phyloP scores from a whole-genome alignment of 2,113 vertebrate species.

The Campylorhamphus procurvoides region DNA sequence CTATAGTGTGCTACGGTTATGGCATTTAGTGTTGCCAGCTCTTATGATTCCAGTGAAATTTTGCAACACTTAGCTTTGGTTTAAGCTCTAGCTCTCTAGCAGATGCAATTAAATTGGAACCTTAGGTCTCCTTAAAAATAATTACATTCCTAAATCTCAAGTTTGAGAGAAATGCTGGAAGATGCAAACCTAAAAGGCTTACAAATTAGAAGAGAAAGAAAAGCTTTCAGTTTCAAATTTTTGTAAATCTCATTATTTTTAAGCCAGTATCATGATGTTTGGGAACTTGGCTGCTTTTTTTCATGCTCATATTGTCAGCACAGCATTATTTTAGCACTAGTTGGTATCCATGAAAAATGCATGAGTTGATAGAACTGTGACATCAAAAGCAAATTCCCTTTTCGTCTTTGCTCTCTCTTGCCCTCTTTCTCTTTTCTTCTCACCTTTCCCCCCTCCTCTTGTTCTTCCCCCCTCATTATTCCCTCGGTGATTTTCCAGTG shows the following conservation, averaged over 20 bases:
- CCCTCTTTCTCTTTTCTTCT: slow-evolving; percentile 56
- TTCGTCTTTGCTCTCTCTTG: slow-evolving; percentile 48
- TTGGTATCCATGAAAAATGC: slow-evolving; percentile 66
- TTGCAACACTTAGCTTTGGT: slow-evolving; percentile 18
- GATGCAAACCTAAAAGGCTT: neutral
- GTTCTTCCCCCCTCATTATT: slow-evolving; percentile 61
- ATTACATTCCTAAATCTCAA: neutral
- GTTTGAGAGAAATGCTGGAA: neutral
- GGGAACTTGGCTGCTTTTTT: neutral
- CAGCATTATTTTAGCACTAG: slow-evolving; percentile 47
- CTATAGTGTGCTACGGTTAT: neutral
- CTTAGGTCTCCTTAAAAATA: neutral
- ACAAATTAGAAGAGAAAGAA: neutral
- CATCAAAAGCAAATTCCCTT: slow-evolving; percentile 63
- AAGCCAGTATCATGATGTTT: neutral
- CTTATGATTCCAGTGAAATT: neutral
- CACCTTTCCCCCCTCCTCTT: slow-evolving; percentile 47
- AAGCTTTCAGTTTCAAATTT: neutral
- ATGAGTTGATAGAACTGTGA: slow-evolving; percentile 64
- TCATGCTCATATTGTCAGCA: neutral
- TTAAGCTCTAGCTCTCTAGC: neutral
- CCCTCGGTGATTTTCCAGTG: slow-evolving; percentile 29
- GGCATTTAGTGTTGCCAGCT: neutral
- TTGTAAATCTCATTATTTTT: neutral
- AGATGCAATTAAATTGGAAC: slow-evolving; percentile 1